phyloP scores from a whole-genome alignment of 2,113 vertebrate genomes.

The Pagrus major region DNA sequence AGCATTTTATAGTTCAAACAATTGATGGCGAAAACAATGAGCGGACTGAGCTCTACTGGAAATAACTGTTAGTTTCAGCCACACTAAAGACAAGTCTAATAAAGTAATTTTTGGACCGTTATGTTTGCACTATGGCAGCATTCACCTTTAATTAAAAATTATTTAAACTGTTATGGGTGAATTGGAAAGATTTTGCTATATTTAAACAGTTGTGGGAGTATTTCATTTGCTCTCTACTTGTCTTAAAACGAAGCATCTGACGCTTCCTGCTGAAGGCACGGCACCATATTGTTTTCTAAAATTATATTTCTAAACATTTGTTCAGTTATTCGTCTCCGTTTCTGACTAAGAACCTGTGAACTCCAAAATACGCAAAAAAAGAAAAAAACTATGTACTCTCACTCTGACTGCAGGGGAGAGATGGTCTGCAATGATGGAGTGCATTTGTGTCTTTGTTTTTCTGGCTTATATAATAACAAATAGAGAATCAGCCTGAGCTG shows the following conservation, averaged over 20 bases:
- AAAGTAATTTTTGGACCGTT: neutral
- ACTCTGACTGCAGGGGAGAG: conserved; percentile 61
- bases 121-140: neutral
- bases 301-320: conserved; percentile 72
- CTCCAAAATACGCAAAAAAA: conserved; percentile 24
- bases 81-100: neutral
- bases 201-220: conserved; percentile 45
- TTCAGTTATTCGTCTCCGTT: conserved; percentile 48
- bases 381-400: conserved; percentile 12
- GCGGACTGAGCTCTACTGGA: neutral
- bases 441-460: conserved; percentile 55
- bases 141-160: conserved; percentile 8
- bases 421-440: conserved; percentile 40
- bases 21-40: neutral
- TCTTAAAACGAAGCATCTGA: conserved; percentile 63
- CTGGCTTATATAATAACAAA: conserved; percentile 63
- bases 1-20: neutral
- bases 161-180: neutral
- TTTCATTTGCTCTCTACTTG: conserved; percentile 48
- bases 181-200: conserved; percentile 6
- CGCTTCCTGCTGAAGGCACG: conserved; percentile 54
- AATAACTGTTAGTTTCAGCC: neutral
- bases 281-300: conserved; percentile 72
- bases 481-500: conserved; percentile 38
- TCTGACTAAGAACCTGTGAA: conserved; percentile 57